Percentiles rank a stretch among this genome's conserved stretches.
Evolutionary conservation across 1,140 invertebrate genomes (phyloP).

Genomic region (Sminthurinus signatus): DNA sequence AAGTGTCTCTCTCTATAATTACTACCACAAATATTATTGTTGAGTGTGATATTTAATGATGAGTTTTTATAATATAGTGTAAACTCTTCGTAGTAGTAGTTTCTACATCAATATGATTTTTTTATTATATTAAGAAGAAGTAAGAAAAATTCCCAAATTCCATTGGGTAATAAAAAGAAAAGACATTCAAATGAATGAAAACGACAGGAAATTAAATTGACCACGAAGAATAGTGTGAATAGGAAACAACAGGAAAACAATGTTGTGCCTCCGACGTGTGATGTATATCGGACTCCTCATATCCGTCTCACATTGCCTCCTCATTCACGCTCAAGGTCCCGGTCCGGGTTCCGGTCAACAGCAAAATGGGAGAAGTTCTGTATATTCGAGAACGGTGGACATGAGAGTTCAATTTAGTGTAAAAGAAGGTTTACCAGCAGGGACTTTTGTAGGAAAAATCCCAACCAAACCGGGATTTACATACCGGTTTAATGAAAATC

Average conservation of each 20-base stretch:
- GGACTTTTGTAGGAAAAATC: constrained; percentile 73
- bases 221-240: constrained; percentile 6
- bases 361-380: constrained; percentile 49
- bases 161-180: no score
- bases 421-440: constrained; percentile 70
- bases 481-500: constrained; percentile 84
- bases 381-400: constrained; percentile 79
- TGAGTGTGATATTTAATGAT: no score
- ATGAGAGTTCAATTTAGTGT: constrained; percentile 77
- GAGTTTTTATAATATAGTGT: no score
- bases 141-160: no score
- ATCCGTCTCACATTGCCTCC: constrained; percentile 28
- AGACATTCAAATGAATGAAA: no score
- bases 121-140: no score
- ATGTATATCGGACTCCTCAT: constrained; percentile 15
- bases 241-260: constrained; percentile 12
- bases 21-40: no score
- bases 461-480: constrained; percentile 79
- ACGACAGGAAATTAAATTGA: no score
- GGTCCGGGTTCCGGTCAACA: constrained; percentile 34
- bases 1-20: no score
- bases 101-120: no score
- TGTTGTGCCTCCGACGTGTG: constrained; percentile 23
- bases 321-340: constrained; percentile 44
- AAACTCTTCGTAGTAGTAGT: no score